Conservation (phyloP, 2,888 invertebrate species). For the Eristalis tenax region DNA sequence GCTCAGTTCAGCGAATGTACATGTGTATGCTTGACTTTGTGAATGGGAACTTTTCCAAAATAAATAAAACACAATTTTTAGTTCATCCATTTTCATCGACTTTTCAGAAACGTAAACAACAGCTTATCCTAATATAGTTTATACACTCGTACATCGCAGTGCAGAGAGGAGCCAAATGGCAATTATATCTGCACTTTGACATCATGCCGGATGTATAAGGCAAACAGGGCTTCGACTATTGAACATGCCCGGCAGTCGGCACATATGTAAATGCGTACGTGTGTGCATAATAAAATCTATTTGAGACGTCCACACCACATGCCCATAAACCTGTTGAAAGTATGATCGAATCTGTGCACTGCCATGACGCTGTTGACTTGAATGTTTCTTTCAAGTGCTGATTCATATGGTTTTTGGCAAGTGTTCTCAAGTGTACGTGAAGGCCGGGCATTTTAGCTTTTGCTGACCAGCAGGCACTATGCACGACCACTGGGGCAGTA, state of each 20-base stretch:
- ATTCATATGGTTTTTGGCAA: not conserved
- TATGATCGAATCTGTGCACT: not conserved
- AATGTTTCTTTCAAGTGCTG: not conserved
- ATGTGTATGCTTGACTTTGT: not conserved
- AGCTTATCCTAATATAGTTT: conserved; percentile 4
- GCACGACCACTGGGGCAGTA: not conserved
- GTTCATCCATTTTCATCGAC: conserved; percentile 16
- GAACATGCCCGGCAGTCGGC: not conserved
- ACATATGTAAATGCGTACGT: not conserved
- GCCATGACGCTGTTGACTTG: conserved; percentile 8
- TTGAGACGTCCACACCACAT: not conserved
- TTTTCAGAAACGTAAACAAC: conserved; percentile 3
- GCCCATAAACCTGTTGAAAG: not conserved
- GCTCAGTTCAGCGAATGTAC: not conserved
- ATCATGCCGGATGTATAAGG: conserved; percentile 27
- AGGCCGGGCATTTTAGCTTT: not conserved
- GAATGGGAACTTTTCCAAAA: conserved; percentile 48
- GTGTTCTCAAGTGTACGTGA: not conserved
- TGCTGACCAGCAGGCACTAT: too few relatives aligned
- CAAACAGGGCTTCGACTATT: not conserved
- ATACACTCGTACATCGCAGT: not conserved
- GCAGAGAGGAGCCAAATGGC: not conserved
- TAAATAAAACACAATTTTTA: conserved; percentile 31
- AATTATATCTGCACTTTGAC: conserved; percentile 28
- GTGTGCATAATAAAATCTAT: not conserved